A percentile compares a stretch with the other conserved stretches of the same genome.
Conservation (phyloP, 2,113 vertebrate species). For the Nansenia antarctica region DNA sequence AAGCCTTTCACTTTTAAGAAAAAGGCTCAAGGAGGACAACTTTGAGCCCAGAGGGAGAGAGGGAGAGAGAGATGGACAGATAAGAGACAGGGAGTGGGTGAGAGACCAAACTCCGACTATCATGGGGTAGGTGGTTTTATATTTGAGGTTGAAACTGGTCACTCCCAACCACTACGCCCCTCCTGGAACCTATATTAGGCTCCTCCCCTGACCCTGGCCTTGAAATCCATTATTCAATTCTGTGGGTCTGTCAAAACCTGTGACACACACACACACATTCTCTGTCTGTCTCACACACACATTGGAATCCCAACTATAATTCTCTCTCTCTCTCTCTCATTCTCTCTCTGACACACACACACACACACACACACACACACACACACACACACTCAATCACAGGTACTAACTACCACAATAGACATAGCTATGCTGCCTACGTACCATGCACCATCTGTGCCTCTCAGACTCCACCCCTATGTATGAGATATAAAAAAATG, state of each 20-base stretch:
- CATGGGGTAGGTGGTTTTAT: conserved; percentile 11
- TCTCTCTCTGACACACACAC: not conserved
- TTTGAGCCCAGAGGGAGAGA: not conserved
- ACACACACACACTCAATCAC: not conserved
- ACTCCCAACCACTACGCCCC: conserved; percentile 17
- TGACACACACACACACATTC: conserved; percentile 11
- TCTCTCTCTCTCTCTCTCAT: not conserved
- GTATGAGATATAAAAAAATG: not conserved
- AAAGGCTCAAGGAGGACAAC: not conserved
- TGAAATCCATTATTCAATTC: not conserved
- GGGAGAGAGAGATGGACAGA: not conserved
- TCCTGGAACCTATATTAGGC: not conserved
- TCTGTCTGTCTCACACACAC: not conserved
- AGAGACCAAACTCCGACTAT: conserved; percentile 17
- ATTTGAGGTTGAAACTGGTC: conserved; percentile 2
- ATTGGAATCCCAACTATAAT: not conserved
- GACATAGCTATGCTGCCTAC: not conserved
- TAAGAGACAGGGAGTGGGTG: not conserved
- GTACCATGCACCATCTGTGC: not conserved
- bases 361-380: not conserved
- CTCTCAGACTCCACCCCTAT: not conserved
- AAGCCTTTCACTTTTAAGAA: not conserved
- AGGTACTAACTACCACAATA: too few species aligned
- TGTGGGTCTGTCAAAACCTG: not conserved
- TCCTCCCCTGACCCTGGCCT: not conserved